phyloP scores from a whole-genome alignment of 2,888 invertebrate species.

The Malthinus seriepunctatus region DNA sequence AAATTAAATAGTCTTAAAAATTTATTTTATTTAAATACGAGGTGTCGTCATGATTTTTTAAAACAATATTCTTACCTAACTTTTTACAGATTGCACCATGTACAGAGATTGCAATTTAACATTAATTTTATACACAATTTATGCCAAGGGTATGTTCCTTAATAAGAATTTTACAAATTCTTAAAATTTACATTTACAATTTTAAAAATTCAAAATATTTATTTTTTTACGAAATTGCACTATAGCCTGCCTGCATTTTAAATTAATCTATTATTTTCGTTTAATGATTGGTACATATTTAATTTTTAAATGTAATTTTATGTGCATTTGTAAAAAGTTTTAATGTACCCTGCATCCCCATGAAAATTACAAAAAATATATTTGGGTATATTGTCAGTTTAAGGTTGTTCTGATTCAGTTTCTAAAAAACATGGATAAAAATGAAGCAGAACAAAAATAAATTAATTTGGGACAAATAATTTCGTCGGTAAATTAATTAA shows the following conservation, averaged over 20 bases:
- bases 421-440: no score
- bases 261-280: not conserved
- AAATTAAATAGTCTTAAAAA: conserved; percentile 10
- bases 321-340: conserved; percentile 25
- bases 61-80: conserved; percentile 33
- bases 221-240: conserved; percentile 35
- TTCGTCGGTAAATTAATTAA: conserved; percentile 4
- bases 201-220: conserved; percentile 13
- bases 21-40: conserved; percentile 44
- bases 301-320: conserved; percentile 18
- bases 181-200: conserved; percentile 38
- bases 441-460: no score
- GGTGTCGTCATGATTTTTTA: conserved; percentile 44
- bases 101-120: conserved; percentile 50
- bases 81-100: conserved; percentile 55
- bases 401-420: not conserved
- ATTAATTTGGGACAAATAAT: no score
- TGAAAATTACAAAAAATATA: conserved; percentile 10
- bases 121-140: conserved; percentile 51
- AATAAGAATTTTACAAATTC: conserved; percentile 36
- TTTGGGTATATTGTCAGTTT: conserved; percentile 22
- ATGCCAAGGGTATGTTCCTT: conserved; percentile 57
- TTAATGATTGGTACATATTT: conserved; percentile 33
- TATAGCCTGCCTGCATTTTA: conserved; percentile 33
- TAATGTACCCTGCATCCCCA: conserved; percentile 37